These are phyloP conservation scores for Cryptoprocta ferox DNA, from an alignment of 2,797 vertebrate genomes.

Conservation along the genomic window DNA sequence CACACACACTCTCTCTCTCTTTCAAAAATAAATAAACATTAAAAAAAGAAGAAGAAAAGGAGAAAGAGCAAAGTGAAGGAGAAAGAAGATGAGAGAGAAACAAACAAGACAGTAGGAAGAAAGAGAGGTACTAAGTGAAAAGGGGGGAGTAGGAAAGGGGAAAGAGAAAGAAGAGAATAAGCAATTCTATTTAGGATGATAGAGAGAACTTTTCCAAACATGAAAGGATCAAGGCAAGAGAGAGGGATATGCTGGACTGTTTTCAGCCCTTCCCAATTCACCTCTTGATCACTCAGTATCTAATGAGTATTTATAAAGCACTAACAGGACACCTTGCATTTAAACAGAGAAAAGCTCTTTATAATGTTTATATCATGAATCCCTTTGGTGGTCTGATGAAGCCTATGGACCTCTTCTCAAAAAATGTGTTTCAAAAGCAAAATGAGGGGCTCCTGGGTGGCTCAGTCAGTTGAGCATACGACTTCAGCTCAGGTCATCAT, in stretches of 20 bases:
- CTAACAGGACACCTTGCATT: fast-evolving
- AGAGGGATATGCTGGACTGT: not conserved
- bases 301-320: not conserved
- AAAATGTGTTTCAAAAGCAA: not conserved
- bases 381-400: not conserved
- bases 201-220: not conserved
- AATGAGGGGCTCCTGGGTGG: too few species aligned
- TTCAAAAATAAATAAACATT: too few species aligned
- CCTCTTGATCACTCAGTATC: not conserved
- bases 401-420: not conserved
- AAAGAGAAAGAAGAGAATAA: not conserved
- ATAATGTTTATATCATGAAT: not conserved
- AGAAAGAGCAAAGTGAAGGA: not conserved
- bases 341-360: not conserved
- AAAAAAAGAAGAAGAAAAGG: not conserved
- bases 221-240: not conserved
- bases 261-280: not conserved
- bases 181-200: not conserved
- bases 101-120: not conserved
- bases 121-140: not conserved
- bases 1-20: too few species aligned
- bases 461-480: too few species aligned
- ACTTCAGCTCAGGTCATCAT: too few species aligned
- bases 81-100: not conserved
- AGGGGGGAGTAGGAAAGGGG: not conserved